These are phyloP conservation scores for Thermophis baileyi DNA, from an alignment of 2,113 vertebrate genomes.

Conservation along the genomic window DNA sequence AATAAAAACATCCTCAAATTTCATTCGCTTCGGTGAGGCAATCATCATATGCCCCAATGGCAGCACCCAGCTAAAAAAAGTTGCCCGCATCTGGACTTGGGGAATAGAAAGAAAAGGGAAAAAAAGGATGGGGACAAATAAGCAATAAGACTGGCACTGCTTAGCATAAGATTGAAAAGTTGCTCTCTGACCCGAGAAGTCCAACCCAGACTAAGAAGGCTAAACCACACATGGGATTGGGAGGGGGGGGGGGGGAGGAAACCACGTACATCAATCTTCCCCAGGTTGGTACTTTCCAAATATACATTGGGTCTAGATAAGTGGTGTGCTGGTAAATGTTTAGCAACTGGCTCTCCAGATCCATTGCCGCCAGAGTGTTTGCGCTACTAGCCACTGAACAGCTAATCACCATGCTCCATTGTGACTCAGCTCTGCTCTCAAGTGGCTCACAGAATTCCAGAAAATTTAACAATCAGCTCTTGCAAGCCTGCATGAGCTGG, in stretches of 20 bases:
- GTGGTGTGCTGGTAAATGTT: not conserved
- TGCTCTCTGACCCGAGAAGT: not conserved
- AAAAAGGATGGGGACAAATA: not conserved
- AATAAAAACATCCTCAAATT: not conserved
- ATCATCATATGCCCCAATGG: not conserved
- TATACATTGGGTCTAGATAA: not conserved
- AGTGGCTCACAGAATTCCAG: not conserved
- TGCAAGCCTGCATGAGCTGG: not conserved
- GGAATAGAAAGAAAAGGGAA: not conserved
- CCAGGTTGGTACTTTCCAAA: not conserved
- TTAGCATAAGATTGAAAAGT: not conserved
- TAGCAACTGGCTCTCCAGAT: not conserved
- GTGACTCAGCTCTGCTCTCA: not conserved
- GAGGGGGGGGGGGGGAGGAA: fast-evolving
- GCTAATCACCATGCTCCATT: not conserved
- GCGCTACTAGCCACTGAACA: not conserved
- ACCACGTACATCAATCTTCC: not conserved
- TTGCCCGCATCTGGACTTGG: not conserved
- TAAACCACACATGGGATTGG: not conserved
- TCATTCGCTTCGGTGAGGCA: not conserved
- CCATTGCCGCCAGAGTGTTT: not conserved
- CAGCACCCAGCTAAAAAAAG: not conserved
- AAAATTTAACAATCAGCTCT: not conserved
- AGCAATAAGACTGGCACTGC: not conserved
- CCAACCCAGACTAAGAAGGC: not conserved